Evolutionary conservation across 2,113 vertebrate genomes (phyloP), one percentile per base, ranked within the genome.

Genomic region (Aepyceros melampus): DNA sequence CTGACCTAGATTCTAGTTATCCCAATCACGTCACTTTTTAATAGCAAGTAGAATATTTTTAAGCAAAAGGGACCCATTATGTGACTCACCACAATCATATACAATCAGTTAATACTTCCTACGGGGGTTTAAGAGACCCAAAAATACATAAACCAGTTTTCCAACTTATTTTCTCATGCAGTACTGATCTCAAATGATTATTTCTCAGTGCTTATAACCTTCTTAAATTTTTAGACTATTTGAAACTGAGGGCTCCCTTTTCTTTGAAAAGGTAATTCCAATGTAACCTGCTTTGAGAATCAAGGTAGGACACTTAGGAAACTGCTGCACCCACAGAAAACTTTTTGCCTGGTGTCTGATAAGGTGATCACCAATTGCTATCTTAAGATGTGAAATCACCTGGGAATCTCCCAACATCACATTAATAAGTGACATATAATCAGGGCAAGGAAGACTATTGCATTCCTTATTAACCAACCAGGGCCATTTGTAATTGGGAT

Each of bases 331-430:
- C n/a, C 74, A 53, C 53, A 85, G 95, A 97, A 96, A 91, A 78
- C 27, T 53, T 95, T 87, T 85, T 55, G 43, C 47, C 23, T 89
- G 88, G 53, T 17, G 81, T 94, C 86, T 89, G 89, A 95, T 93
- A 93, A 96, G 47, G 74, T 79, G 45, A 67, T 79, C 33, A 74
- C 33, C 43, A 31, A 33, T 62, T 76, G 31, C 86, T 76, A 49
- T 58, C 88, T 83, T 60, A 21, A 84, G n/a, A 89, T 94, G 33
- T 92, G 94, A 97, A 97, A 87, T 96, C 14, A 0, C 94, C 91
- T 93, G 95, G 91, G 89, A 97, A 94, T 97, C 96, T 98, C 97
- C 67, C 53, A 89, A 60, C 40, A 84, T 94, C 89, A 51, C 67
- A 13, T 87, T 97, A 95, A 79, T 82, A 83, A 94, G 43, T 95